phyloP scores from a whole-genome alignment of 1,140 invertebrate genomes.

The Acromyrmex heyeri region DNA sequence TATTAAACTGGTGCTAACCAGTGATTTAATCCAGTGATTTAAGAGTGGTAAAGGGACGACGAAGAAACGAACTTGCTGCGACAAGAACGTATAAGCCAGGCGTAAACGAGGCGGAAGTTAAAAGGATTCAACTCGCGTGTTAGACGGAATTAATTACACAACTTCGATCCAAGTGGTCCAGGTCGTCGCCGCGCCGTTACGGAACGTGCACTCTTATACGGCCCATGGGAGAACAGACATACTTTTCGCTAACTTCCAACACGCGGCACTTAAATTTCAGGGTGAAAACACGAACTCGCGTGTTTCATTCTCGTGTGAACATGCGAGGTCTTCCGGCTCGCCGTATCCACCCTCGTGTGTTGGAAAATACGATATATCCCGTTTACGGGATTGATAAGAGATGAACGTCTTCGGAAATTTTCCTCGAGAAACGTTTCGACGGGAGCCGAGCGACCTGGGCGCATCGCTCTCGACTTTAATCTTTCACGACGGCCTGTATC shows the following conservation, averaged over 20 bases:
- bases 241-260: constrained; percentile 20
- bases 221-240: not conserved
- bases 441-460: not conserved
- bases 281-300: not conserved
- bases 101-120: constrained; percentile 51
- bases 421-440: constrained; percentile 1
- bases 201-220: constrained; percentile 36
- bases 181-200: constrained; percentile 7
- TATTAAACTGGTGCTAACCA: constrained; percentile 50
- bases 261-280: not conserved
- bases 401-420: constrained; percentile 46
- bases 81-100: constrained; percentile 29
- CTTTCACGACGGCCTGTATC: constrained; percentile 32
- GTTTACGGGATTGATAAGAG: constrained; percentile 17
- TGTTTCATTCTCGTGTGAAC: not conserved
- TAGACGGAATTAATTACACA: constrained; percentile 67
- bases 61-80: constrained; percentile 34
- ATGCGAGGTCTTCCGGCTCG: not conserved
- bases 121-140: constrained; percentile 56
- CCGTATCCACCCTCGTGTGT: not conserved
- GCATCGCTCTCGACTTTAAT: constrained; percentile 45
- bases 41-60: constrained; percentile 19
- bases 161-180: constrained; percentile 49
- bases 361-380: not conserved
- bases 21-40: constrained; percentile 51